Base-by-base conservation (phyloP, 2,888 invertebrate species). In the Congeria kusceri region DNA sequence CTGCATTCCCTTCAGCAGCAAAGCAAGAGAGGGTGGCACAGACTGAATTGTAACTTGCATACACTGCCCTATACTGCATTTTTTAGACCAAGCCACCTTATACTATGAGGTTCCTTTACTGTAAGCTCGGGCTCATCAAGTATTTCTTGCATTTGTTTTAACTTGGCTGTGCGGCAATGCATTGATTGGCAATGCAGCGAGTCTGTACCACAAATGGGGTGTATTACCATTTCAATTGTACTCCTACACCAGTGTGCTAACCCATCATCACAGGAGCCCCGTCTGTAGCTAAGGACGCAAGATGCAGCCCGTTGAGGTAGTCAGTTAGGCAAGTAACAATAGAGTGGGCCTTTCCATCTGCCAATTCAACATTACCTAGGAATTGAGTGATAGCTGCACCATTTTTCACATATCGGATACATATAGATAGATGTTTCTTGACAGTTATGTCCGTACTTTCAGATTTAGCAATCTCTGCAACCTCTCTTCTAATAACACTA, bases 361-460 rank as follows among this genome's bases (percentile, higher is more conserved):
- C 23, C n/a, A 82, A 15, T 44, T 28, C 28, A 9, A 76, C 56
- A 71, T 82, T 82, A 13, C 49, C 29, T 25, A 78, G 23, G 39
- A 78, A 76, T 46, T 49, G 27, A 18, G 76, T 76, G 13, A 72
- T 39, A 11, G 74, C 20, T 23, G 46, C 73, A 47, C 77, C 83
- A 59, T 39, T 58, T 59, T 72, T 62, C 0, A 71, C 69, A 65
- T 64, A 83, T 23, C 83, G 44, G 0, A 83, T 64, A 70, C 83
- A 79, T 13, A 83, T 62, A 13, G 63, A 61, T 11, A 83, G 58
- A 15, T 57, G 27, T 25, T 83, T 80, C 15, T 66, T 61, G 0
- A 71, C 64, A 23, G 66, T 67, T 1, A 79, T 28, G n/a, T 79
- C 79, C 53, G 77, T 79, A 20, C 71, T 76, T 57, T 82, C 80